Conservation (phyloP, 2,797 vertebrate species). For the Microcaecilia unicolor region DNA sequence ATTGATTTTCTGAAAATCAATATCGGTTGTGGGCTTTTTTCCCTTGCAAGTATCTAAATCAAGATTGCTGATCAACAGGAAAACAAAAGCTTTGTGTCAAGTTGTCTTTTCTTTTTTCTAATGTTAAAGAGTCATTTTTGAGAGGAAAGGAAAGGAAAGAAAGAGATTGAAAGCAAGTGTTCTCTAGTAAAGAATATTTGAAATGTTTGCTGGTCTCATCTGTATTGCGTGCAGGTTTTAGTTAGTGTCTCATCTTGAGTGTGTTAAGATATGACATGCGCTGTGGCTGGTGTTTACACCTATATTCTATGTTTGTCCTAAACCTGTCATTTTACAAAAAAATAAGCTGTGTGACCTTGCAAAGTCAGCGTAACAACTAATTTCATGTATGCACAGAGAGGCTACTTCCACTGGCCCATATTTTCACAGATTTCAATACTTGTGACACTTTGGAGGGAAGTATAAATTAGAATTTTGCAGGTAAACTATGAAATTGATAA, state of each 20-base stretch:
- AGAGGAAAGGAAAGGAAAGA: conserved; percentile 28
- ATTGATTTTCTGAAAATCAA: conserved; percentile 80
- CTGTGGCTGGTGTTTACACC: conserved; percentile 23
- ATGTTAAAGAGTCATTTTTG: conserved; percentile 53
- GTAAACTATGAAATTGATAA: conserved; percentile 10
- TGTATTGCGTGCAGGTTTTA: conserved; percentile 23
- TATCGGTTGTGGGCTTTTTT: conserved; percentile 59
- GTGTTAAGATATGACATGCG: conserved; percentile 32
- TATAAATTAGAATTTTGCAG: conserved; percentile 36
- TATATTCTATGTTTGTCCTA: conserved; percentile 29
- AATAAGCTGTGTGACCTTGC: too few species aligned
- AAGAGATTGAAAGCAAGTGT: conserved; percentile 45
- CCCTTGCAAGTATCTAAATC: conserved; percentile 62
- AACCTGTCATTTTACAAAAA: too few species aligned
- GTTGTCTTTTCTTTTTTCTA: conserved; percentile 35
- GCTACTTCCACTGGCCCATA: too few species aligned
- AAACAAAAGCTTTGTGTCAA: conserved; percentile 65
- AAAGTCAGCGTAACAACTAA: too few species aligned
- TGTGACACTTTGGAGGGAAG: conserved; percentile 19
- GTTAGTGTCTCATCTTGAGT: conserved; percentile 17
- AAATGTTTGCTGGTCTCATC: conserved; percentile 33
- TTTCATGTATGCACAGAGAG: too few species aligned
- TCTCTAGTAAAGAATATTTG: conserved; percentile 37
- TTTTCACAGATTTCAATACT: too few species aligned
- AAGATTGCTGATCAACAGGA: conserved; percentile 71